A percentile compares a stretch with the other conserved stretches of the same genome.
Conservation (phyloP, 1,140 invertebrate species). For the Dryas iulia region DNA sequence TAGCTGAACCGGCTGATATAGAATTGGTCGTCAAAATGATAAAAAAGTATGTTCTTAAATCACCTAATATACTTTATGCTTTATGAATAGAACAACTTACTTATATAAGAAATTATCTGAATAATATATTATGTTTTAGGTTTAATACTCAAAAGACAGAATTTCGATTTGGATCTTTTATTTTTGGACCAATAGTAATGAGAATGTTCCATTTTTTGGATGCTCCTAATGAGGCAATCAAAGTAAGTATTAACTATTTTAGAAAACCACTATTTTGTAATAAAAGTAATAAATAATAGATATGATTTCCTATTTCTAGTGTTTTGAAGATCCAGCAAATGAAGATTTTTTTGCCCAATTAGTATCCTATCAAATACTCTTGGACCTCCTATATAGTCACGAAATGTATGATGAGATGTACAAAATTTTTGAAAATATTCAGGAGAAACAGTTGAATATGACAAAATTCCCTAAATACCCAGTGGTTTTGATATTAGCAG, state of each 20-base stretch:
- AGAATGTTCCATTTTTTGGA: conserved; percentile 87
- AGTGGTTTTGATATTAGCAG: conserved; percentile 83
- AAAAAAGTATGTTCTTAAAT: conserved; percentile 82
- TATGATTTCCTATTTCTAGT: conserved; percentile 73
- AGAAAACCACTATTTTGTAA: background rate
- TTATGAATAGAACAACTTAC: background rate
- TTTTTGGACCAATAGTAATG: conserved; percentile 93
- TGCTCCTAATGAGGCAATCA: conserved; percentile 84
- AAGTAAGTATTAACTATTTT: conserved; percentile 56
- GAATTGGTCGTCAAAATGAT: conserved; percentile 85
- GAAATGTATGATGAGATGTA: conserved; percentile 85
- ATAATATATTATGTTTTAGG: conserved; percentile 64
- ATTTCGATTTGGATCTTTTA: conserved; percentile 87
- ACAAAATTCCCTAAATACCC: conserved; percentile 85
- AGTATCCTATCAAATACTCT: conserved; percentile 84
- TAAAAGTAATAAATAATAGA: background rate
- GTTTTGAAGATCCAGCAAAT: conserved; percentile 83
- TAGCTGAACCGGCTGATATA: conserved; percentile 84
- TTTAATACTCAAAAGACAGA: conserved; percentile 88
- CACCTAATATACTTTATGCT: background rate
- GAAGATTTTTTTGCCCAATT: conserved; percentile 87
- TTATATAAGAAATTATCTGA: background rate
- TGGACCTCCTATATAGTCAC: conserved; percentile 88
- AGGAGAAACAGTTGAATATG: conserved; percentile 81
- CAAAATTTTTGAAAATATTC: conserved; percentile 82